Evolutionary conservation across 2,888 invertebrate genomes (phyloP).

Genomic region (Eristalinus aeneus): DNA sequence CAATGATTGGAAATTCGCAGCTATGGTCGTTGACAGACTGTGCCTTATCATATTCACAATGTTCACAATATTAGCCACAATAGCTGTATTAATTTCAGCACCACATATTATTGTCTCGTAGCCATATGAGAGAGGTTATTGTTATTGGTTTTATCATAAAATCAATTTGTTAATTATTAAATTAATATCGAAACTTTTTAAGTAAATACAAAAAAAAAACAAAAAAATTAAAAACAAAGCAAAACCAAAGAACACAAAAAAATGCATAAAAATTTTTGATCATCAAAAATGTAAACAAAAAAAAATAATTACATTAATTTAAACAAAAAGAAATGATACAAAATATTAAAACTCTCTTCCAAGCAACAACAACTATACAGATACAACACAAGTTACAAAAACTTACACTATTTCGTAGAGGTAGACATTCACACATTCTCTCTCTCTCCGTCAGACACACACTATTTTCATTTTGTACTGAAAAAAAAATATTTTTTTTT

Average conservation of each 20-base stretch:
- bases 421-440: background rate
- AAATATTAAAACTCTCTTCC: conserved; percentile 70
- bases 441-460: conserved; percentile 36
- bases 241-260: conserved; percentile 72
- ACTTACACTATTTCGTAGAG: background rate
- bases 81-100: conserved; percentile 97
- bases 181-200: conserved; percentile 82
- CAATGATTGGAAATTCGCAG: conserved; percentile 99
- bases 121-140: conserved; percentile 82
- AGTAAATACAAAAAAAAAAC: conserved; percentile 74
- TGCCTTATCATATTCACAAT: conserved; percentile 99
- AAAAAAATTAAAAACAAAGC: conserved; percentile 64
- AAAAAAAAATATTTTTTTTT: conserved; percentile 61
- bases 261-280: conserved; percentile 68
- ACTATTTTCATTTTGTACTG: conserved; percentile 71
- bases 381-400: conserved; percentile 62
- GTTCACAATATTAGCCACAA: conserved; percentile 98
- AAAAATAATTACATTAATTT: conserved; percentile 72
- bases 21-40: conserved; percentile 99
- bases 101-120: conserved; percentile 87
- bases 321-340: conserved; percentile 72
- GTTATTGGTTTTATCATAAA: conserved; percentile 82
- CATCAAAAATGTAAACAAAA: conserved; percentile 71
- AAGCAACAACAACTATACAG: conserved; percentile 18
- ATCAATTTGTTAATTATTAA: conserved; percentile 82